Evolutionary conservation across 2,113 vertebrate species (phyloP).

Genomic region (Sardina pilchardus): DNA sequence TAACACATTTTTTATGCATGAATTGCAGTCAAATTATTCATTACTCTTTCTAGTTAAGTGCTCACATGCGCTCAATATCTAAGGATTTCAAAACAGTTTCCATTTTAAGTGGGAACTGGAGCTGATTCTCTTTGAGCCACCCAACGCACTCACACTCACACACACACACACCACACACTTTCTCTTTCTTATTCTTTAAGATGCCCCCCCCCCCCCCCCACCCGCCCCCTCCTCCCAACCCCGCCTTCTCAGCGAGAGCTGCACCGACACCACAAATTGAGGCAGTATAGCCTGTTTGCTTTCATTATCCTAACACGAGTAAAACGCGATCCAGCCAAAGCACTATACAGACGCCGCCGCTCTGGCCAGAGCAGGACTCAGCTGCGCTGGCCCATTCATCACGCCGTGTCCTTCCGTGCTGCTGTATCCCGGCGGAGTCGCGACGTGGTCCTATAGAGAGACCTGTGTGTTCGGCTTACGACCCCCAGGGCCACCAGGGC

Average conservation of each 20-base stretch:
- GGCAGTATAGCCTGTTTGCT: slow-evolving; percentile 1
- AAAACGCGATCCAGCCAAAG: not conserved
- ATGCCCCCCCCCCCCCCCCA: too few relatives aligned
- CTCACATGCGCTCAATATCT: slow-evolving; percentile 9
- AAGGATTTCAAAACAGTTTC: not conserved
- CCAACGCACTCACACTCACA: too few relatives aligned
- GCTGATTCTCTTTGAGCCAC: not conserved
- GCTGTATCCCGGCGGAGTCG: slow-evolving; percentile 47
- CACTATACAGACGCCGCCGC: too few relatives aligned
- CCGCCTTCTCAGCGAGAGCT: not conserved
- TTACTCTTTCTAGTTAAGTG: slow-evolving; percentile 16
- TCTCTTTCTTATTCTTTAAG: not conserved
- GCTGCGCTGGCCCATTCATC: slow-evolving; percentile 52
- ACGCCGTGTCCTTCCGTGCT: slow-evolving; percentile 56
- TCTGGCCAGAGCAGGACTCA: not conserved
- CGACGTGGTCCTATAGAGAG: slow-evolving; percentile 54
- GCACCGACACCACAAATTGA: not conserved
- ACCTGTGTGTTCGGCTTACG: slow-evolving; percentile 60
- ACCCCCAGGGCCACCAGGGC: slow-evolving; percentile 6
- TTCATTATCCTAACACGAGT: slow-evolving; percentile 4
- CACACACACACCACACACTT: not conserved
- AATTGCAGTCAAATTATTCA: slow-evolving; percentile 10
- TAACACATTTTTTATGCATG: not conserved
- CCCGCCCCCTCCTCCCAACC: not conserved
- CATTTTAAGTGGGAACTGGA: not conserved